Evolutionary conservation across 2,888 invertebrate species (phyloP), one percentile per base, ranked within the genome.

Genomic region (Drosophila basisetae): DNA sequence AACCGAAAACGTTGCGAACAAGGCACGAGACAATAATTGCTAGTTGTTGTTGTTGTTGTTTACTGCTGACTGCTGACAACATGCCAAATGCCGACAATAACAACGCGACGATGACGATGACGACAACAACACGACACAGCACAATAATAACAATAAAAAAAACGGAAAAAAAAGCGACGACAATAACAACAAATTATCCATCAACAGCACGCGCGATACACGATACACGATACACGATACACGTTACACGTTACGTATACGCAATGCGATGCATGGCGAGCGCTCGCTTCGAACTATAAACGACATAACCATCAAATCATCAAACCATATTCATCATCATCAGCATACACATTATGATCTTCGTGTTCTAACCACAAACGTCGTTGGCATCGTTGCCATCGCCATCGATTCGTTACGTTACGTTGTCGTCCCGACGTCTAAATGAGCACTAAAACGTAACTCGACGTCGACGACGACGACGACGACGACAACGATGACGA

Each of bases 401-500:
- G 61, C 43, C 60, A 67, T 50, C 37, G 68, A 43, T 71, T 73
- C 66, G 72, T 76, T 75, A 75, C 78, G 78, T 78, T 73, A 78
- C 83, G 85, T 81, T 83, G 74, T 78, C 82, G 89, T 87, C 64
- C 65, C 84, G 84, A 83, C 89, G 89, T 84, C 87, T 89, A 89
- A 89, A 90, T 90, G 89, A 84, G 87, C 89, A 89, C 89, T 89
- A 90, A 89, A 89, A 90, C 76, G 78, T 78, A 81, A 82, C 76
- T 73, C 63, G 76, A 61, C 59, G 59, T 50, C 79, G 75, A 69
- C 68, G 28, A 37, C 55, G 55, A 30, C 39, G n/a, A n/a, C n/a
- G n/a, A 79, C 84, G 60, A 58, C 80, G 76, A 67, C 71, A 56
- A 56, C 56, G 56, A 39, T 39, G 60, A 58, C 80, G 76, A 68